Base-by-base conservation (phyloP, 1,140 invertebrate genomes). In the Leptinotarsa undecemlineata region DNA sequence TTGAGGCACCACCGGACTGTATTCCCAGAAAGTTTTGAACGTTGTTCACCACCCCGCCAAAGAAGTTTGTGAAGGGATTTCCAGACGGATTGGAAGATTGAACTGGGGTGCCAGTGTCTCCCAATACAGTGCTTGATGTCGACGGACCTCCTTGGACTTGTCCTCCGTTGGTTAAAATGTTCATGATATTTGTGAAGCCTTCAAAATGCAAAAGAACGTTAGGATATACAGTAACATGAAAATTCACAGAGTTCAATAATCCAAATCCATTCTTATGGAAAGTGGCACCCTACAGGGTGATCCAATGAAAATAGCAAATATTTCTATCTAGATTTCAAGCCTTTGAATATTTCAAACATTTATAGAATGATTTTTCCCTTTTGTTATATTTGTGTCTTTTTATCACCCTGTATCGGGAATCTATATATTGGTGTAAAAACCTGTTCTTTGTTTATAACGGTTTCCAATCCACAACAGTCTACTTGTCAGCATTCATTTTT, bases 21-120 rank as follows among this genome's bases (percentile, higher is more conserved):
- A 33, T 47, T 23, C 51, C 51, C 14, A 71, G 60, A 61, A 48
- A 47, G 8, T 71, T 57, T 61, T 71, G 69, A 23, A 71, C 21
- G 17, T 71, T 71, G 33, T 23, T 71, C 17, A 71, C 51, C 15
- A 71, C 21, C 21, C 20, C 21, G 15, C 48, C 48, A 23, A 71
- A 57, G n/a, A 71, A 71, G 20, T 20, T 20, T 20, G 20, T 6
- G 0, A 66, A 15, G 33, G 42, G 23, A 68, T 33, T 33, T n/a
- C 66, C 66, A 33, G 42, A 19, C 8, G 33, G 33, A 1, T 42
- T 42, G 15, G 51, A n/a, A 23, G 69, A 11, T 26, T 13, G 48
- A 23, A 51, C n/a, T 19, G n/a, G 15, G 21, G 42, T 60, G 6
- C 69, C 69, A 26, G 69, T 23, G 23, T 71, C 69, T 15, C 69